Conservation (phyloP, 2,113 vertebrate species). For the Prochilodus magdalenae region DNA sequence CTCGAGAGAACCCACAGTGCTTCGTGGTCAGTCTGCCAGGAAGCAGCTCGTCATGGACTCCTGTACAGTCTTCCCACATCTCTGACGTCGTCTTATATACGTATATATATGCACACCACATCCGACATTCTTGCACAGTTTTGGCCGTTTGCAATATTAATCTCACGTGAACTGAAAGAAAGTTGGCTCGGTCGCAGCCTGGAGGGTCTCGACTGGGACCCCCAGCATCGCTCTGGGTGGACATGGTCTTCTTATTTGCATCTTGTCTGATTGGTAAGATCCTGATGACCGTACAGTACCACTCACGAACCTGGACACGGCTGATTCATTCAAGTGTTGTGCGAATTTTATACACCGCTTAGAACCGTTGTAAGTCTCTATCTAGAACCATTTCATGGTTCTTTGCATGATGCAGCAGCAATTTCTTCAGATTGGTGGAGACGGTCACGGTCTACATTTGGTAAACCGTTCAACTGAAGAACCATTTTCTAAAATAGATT, state of each 20-base stretch:
- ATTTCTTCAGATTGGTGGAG: no score
- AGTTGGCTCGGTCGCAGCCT: not conserved
- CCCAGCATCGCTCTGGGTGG: not conserved
- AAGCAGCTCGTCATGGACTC: constrained; percentile 3
- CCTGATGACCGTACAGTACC: not conserved
- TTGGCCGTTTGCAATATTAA: constrained; percentile 11
- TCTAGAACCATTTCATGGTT: no score
- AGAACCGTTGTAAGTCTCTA: no score
- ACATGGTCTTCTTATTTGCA: not conserved
- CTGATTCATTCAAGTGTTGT: no score
- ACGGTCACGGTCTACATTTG: no score
- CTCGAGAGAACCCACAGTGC: no score
- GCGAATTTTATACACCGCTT: no score
- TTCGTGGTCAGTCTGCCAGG: constrained; percentile 24
- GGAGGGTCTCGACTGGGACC: not conserved
- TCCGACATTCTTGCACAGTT: constrained; percentile 32
- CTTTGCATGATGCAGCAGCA: no score
- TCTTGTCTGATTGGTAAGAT: not conserved
- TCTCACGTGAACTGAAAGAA: not conserved
- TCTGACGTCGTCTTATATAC: not conserved
- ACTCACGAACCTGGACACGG: no score
- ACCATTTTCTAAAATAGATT: no score
- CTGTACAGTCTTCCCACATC: constrained; percentile 38
- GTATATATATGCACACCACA: constrained; percentile 34
- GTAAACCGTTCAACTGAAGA: no score